These are phyloP conservation scores for Onychostoma macrolepis DNA, from an alignment of 2,113 vertebrate genomes.

Conservation along the genomic window DNA sequence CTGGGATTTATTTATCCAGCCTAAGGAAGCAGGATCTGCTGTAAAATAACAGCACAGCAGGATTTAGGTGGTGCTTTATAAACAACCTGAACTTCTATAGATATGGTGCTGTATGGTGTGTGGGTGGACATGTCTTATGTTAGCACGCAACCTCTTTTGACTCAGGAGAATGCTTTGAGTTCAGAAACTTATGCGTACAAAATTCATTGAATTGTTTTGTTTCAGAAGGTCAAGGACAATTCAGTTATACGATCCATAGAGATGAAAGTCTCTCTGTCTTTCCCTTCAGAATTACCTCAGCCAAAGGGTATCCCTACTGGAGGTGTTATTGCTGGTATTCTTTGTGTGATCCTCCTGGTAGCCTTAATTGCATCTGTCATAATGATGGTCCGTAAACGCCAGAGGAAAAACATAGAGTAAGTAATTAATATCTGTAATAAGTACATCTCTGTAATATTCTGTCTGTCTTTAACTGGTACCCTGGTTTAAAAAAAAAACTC, in stretches of 20 bases:
- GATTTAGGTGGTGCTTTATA: conserved; percentile 1
- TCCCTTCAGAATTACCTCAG: conserved; percentile 65
- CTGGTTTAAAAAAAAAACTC: neutral
- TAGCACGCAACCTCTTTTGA: neutral
- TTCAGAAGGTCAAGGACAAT: neutral
- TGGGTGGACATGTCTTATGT: neutral
- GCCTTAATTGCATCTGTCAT: conserved; percentile 77
- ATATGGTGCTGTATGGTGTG: neutral
- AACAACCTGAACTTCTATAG: neutral
- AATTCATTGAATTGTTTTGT: neutral
- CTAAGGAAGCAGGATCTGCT: neutral
- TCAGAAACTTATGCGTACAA: neutral
- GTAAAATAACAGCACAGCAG: conserved; percentile 7
- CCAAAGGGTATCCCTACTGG: conserved; percentile 76
- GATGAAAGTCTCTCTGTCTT: neutral
- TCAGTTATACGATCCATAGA: too few species aligned
- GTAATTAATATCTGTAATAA: conserved; percentile 52
- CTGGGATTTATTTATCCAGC: neutral
- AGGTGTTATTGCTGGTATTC: conserved; percentile 83
- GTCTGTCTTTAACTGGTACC: neutral
- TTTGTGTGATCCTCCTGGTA: conserved; percentile 77
- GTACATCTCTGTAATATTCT: neutral
- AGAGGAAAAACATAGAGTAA: conserved; percentile 77
- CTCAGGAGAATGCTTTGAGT: neutral
- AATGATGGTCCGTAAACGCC: conserved; percentile 77